A percentile compares a stretch with the other conserved stretches of the same genome.
phyloP scores from a whole-genome alignment of 2,113 vertebrate genomes.

The Noctilio leporinus region DNA sequence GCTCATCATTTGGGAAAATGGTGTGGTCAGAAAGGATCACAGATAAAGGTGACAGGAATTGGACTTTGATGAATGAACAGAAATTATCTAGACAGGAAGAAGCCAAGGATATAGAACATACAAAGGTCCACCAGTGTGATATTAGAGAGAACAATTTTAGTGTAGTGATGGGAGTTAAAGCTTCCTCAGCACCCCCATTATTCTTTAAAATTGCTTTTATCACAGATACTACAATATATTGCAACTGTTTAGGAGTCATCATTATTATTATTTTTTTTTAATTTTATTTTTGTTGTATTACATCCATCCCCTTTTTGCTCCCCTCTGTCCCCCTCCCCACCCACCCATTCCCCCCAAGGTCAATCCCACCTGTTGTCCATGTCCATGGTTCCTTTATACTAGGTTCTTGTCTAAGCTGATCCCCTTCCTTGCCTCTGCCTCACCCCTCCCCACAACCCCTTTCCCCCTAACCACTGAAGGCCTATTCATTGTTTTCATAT shows the following conservation, averaged over 20 bases:
- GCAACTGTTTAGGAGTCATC: background rate
- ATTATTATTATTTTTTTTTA: no score
- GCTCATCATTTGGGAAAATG: background rate
- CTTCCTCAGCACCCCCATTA: background rate
- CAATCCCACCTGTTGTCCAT: no score
- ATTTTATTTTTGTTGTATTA: no score
- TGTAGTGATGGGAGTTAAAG: background rate
- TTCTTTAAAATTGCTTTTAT: background rate
- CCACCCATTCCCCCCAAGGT: no score
- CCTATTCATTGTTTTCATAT: no score
- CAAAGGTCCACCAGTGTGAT: background rate
- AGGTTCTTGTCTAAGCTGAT: no score
- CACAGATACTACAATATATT: background rate
- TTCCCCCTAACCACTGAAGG: no score
- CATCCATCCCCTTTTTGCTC: no score
- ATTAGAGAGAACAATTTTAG: background rate
- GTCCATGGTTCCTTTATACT: no score
- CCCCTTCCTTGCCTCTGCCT: no score
- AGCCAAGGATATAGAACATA: background rate
- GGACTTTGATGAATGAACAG: background rate
- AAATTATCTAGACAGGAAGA: background rate
- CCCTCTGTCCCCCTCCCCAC: no score
- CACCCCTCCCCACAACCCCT: no score
- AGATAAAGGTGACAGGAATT: background rate
- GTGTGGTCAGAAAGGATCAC: background rate